Percentiles rank a stretch among this genome's conserved stretches.
phyloP scores from a whole-genome alignment of 1,140 invertebrate genomes.

The Lasioglossum albipes region DNA sequence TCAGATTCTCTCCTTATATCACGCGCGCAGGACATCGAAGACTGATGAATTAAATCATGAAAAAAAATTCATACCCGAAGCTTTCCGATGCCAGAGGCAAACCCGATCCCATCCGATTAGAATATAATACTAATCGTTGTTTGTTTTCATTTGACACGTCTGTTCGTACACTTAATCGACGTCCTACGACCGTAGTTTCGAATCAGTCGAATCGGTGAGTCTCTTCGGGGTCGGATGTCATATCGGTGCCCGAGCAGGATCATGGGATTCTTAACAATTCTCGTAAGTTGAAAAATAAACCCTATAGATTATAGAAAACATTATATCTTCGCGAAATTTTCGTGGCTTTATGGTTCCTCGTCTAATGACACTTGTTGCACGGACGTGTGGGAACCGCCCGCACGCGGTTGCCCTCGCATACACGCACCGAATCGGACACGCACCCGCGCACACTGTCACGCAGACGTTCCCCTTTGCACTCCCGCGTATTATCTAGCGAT shows the following conservation, averaged over 20 bases:
- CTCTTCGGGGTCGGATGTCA: neutral
- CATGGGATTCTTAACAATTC: conserved; percentile 12
- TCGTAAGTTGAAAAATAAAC: conserved; percentile 5
- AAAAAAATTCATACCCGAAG: too few species aligned
- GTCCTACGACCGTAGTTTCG: neutral
- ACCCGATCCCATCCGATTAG: neutral
- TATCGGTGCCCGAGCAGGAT: neutral
- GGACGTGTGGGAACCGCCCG: conserved; percentile 75
- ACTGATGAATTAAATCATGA: too few species aligned
- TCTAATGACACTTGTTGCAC: conserved; percentile 76
- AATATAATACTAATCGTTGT: neutral
- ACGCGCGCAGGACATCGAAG: too few species aligned
- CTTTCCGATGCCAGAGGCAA: too few species aligned
- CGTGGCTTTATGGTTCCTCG: neutral
- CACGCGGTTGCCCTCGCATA: conserved; percentile 65
- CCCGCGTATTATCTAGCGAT: neutral
- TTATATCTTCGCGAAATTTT: neutral
- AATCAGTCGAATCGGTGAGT: conserved; percentile 6
- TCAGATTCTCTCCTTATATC: neutral
- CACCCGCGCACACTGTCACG: conserved; percentile 11
- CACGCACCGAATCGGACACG: conserved; percentile 35
- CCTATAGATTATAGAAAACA: neutral
- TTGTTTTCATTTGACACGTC: too few species aligned
- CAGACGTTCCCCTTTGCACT: neutral
- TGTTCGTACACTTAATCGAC: neutral